Base-by-base conservation (phyloP, 1,140 invertebrate genomes). In the Drosophila pandora region DNA sequence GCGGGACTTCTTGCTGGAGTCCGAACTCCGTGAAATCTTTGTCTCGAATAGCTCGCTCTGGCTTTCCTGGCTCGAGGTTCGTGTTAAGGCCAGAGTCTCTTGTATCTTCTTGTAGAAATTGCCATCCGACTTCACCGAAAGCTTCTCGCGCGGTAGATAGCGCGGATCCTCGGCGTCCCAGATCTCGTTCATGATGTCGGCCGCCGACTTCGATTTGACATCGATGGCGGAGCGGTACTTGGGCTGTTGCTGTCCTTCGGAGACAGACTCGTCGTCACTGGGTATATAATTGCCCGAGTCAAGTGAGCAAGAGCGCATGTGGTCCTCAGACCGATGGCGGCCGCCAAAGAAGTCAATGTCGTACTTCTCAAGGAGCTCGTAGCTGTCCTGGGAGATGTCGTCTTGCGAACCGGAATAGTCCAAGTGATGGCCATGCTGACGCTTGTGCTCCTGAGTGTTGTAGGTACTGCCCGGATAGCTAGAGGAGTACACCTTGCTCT, bases 341-440 rank as follows among this genome's bases (percentile, higher is more conserved):
- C 81, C 84, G 60, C 92, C 92, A 45, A 93, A 93, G 65, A 92
- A 92, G 78, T 95, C 94, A 85, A 94, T 94, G 75, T 95, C 94
- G 67, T 94, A 94, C 72, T 95, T 94, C 90, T 97, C 96, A 43
- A 97, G 93, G 12, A 97, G 90, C 84, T 97, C 96, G 91, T 97
- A 97, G 72, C 96, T 97, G 91, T 97, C 96, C 90, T 97, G 96
- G 9, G 96, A 97, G 3, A 97, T 92, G 92, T 97, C 96, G 88
- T 97, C 96, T 90, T 97, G 96, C 1, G 96, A 96, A 30, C 95
- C 95, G 52, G 94, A 94, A 48, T 93, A 92, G 55, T 94, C 93
- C 64, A 93, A 77, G 75, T 93, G 87, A 49, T 93, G 91, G 91
- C 95, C 92, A 94, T 94, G 77, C 92, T 94, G 74, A 91, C 95